Conservation (phyloP, 2,888 invertebrate genomes). For the Drosophila neutralis region DNA sequence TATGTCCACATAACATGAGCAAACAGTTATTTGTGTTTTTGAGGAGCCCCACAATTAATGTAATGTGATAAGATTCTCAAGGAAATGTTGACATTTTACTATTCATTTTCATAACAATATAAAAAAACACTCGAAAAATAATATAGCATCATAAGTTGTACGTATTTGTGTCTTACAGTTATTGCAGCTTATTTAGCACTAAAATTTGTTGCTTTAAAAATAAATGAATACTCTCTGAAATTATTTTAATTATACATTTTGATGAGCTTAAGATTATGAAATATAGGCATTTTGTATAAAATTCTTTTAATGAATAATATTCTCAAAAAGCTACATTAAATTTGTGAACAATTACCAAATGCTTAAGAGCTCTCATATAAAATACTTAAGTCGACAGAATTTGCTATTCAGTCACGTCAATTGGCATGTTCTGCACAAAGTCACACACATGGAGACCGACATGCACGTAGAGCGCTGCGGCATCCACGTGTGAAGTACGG, state of each 20-base stretch:
- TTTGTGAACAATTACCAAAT: constrained; percentile 1
- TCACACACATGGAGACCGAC: background rate
- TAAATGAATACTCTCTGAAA: background rate
- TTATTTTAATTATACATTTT: background rate
- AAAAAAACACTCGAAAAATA: background rate
- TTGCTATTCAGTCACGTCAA: constrained; percentile 27
- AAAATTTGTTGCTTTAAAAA: background rate
- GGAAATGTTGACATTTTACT: background rate
- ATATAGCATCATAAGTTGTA: background rate
- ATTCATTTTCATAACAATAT: background rate
- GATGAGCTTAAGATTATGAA: background rate
- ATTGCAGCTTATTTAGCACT: background rate
- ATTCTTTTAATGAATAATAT: background rate
- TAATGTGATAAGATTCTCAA: background rate
- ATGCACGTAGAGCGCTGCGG: constrained; percentile 16
- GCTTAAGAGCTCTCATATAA: background rate
- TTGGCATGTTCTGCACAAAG: constrained; percentile 6
- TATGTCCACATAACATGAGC: constrained; percentile 6
- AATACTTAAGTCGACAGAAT: constrained; percentile 7
- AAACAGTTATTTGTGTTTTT: constrained; percentile 1
- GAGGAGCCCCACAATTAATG: background rate
- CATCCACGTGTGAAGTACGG: constrained; percentile 28
- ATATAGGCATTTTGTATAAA: background rate
- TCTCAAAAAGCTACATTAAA: constrained; percentile 1
- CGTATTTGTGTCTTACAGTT: background rate